A percentile compares a stretch with the other conserved stretches of the same genome.
These are phyloP conservation scores for Sebastes taczanowskii DNA, from an alignment of 2,797 vertebrate species.

Conservation along the genomic window DNA sequence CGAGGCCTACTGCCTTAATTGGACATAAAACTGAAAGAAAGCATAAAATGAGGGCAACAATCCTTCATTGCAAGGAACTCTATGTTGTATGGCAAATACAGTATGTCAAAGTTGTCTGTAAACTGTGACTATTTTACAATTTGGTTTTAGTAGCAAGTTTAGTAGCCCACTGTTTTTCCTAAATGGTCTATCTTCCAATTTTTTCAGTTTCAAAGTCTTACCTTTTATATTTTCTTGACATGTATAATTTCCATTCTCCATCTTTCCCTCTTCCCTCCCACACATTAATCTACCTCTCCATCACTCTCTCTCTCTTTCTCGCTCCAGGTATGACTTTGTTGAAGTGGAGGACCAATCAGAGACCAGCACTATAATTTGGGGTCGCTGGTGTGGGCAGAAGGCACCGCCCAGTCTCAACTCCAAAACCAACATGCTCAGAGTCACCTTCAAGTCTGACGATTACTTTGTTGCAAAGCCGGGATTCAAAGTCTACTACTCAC, in stretches of 20 bases:
- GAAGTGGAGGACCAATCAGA: constrained; percentile 94
- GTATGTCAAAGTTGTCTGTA: background rate
- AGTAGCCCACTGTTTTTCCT: background rate
- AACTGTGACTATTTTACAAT: background rate
- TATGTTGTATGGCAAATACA: background rate
- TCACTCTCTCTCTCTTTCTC: background rate
- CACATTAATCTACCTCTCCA: background rate
- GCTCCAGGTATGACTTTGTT: constrained; percentile 93
- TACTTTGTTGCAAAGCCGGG: constrained; percentile 98
- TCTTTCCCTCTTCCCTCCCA: background rate
- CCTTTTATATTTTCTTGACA: background rate
- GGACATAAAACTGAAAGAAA: background rate
- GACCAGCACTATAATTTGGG: constrained; percentile 91
- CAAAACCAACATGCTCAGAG: constrained; percentile 90
- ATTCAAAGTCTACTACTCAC: constrained; percentile 93
- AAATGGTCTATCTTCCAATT: background rate
- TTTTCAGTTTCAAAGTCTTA: background rate
- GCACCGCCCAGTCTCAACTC: constrained; percentile 90
- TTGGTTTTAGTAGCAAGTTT: background rate
- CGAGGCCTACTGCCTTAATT: background rate
- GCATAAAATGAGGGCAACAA: background rate
- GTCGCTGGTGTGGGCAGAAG: constrained; percentile 95
- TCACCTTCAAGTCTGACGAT: constrained; percentile 97
- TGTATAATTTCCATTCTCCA: background rate
- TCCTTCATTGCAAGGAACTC: background rate